Evolutionary conservation across 2,888 invertebrate species (phyloP).

Genomic region (Penaeus monodon): DNA sequence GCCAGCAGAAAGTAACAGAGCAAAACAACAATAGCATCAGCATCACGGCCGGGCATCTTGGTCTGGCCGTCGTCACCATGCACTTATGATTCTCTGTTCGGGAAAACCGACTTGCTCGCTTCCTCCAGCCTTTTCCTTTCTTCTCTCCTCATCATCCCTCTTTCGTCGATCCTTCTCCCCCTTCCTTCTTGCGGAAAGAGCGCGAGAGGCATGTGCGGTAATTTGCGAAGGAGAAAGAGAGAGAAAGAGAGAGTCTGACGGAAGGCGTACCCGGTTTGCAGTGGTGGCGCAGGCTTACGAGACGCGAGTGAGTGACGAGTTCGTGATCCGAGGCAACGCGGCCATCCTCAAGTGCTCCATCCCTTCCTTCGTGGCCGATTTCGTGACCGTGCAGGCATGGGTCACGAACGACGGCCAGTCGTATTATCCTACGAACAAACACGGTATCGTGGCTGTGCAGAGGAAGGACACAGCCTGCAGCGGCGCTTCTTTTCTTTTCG

Average conservation of each 20-base stretch:
- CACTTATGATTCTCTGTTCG: slow-evolving; percentile 6
- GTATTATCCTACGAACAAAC: slow-evolving; percentile 32
- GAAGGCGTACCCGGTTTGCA: slow-evolving; percentile 44
- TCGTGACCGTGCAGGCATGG: slow-evolving; percentile 64
- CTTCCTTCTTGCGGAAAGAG: slow-evolving; percentile 5
- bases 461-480: no score
- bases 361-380: slow-evolving; percentile 71
- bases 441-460: slow-evolving; percentile 6
- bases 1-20: no score
- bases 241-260: slow-evolving; percentile 16
- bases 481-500: no score
- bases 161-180: slow-evolving; percentile 1
- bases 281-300: slow-evolving; percentile 75
- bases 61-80: background rate
- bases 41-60: background rate
- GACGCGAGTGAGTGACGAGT: slow-evolving; percentile 90
- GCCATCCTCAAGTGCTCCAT: slow-evolving; percentile 92
- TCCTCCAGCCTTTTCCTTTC: slow-evolving; percentile 12
- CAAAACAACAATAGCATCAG: no score
- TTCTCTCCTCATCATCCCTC: slow-evolving; percentile 13
- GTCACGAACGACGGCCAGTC: slow-evolving; percentile 47
- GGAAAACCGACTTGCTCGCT: background rate
- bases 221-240: background rate
- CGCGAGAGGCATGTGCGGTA: background rate
- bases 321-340: slow-evolving; percentile 89